Evolutionary conservation across 2,888 invertebrate genomes (phyloP).

Genomic region (Hemaris fuciformis): DNA sequence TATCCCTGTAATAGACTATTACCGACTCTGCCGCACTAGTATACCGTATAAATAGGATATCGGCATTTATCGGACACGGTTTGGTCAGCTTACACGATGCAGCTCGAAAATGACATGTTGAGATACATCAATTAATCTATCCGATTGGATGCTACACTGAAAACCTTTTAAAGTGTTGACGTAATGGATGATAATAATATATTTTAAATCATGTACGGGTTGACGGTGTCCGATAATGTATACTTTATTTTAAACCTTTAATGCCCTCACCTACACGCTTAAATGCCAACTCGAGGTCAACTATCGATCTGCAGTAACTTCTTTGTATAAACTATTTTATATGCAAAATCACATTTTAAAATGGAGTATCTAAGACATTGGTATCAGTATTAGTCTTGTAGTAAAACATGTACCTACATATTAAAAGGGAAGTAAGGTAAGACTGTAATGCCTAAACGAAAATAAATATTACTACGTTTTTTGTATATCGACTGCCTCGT

Average conservation of each 20-base stretch:
- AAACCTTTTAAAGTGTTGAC: neutral
- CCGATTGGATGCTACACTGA: neutral
- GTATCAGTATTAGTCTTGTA: too few species aligned
- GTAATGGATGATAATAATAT: neutral
- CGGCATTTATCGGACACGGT: too few species aligned
- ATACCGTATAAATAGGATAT: neutral
- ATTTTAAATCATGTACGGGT: neutral
- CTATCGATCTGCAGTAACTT: too few species aligned
- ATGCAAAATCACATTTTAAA: too few species aligned
- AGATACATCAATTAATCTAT: neutral
- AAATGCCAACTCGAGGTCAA: neutral
- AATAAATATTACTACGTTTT: too few species aligned
- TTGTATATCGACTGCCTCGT: too few species aligned
- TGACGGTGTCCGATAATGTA: neutral
- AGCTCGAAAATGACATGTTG: neutral
- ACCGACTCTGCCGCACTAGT: neutral
- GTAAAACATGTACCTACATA: too few species aligned
- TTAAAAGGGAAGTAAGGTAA: too few species aligned
- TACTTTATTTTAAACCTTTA: neutral
- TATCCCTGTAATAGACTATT: neutral
- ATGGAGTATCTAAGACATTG: too few species aligned
- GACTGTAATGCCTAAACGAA: too few species aligned
- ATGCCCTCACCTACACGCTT: neutral
- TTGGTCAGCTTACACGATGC: neutral
- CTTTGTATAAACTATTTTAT: too few species aligned